A percentile compares a stretch with the other conserved stretches of the same genome.
phyloP scores from a whole-genome alignment of 2,888 invertebrate genomes.

The Horisme vitalbata region DNA sequence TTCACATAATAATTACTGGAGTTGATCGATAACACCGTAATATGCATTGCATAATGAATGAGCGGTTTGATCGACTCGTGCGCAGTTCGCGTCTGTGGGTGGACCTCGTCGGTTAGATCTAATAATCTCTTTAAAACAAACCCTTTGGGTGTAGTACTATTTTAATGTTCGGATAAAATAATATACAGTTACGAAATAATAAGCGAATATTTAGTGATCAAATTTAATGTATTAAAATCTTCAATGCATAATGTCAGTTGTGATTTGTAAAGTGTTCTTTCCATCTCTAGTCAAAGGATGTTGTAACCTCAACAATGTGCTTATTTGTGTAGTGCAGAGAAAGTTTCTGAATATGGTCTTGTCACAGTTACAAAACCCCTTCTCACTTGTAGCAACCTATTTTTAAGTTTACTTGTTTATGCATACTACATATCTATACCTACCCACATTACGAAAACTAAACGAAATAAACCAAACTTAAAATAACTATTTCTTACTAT shows the following conservation, averaged over 20 bases:
- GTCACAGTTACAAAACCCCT: neutral
- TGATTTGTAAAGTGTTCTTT: neutral
- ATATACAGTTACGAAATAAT: neutral
- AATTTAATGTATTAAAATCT: neutral
- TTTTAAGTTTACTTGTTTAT: neutral
- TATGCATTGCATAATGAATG: slow-evolving; percentile 65
- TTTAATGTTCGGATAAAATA: neutral
- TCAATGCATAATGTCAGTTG: neutral
- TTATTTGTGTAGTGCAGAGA: neutral
- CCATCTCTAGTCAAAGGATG: neutral
- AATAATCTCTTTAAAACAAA: slow-evolving; percentile 18
- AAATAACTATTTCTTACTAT: no score
- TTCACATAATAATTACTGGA: slow-evolving; percentile 12
- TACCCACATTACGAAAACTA: no score
- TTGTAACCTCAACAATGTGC: neutral
- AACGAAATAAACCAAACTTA: no score
- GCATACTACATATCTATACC: no score
- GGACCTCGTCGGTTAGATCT: slow-evolving; percentile 50
- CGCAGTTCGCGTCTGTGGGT: slow-evolving; percentile 53
- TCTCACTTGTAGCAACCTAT: neutral
- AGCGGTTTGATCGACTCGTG: slow-evolving; percentile 45
- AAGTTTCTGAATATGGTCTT: slow-evolving; percentile 1
- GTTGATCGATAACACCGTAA: slow-evolving; percentile 62
- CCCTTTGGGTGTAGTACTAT: neutral
- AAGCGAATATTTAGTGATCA: neutral